Evolutionary conservation across 2,113 vertebrate species (phyloP), one percentile per base, ranked within the genome.

Genomic region (Plecotus auritus): DNA sequence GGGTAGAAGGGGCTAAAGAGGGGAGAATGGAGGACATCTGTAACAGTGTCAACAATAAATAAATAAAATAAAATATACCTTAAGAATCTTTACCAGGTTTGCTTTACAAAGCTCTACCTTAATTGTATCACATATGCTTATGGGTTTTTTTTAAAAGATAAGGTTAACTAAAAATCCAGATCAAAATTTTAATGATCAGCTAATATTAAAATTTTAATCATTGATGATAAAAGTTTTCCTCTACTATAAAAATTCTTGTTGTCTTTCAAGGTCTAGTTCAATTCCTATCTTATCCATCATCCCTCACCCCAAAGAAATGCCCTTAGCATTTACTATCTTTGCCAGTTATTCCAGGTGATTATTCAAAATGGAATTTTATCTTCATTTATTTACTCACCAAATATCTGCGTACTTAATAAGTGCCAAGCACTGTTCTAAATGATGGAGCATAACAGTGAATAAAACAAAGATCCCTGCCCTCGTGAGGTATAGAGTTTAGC

Each of bases 361-460:
- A 67, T 28, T 91, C 3, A 83, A 45, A n/a, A 86, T 16, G 35
- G 22, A 26, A 67, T 67, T 80, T 81, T 86, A 22, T 74, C 47
- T 85, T 94, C 56, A 95, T 83, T 91, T 93, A 88, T 74, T 84
- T 67, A 83, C 18, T 87, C 72, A 54, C 45, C 42, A 83, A 82
- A 47, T 59, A 94, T 32, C 0, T 66, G 18, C 54, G 26, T 17
- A 93, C 70, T 89, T 70, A 80, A 8, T 56, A 88, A 40, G n/a
- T 78, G 23, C 13, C 26, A 93, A 89, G 23, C n/a, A 89, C 12
- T 85, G 22, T 84, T 86, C 59, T 81, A 51, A 1, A 93, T n/a
- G 23, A 91, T 47, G 28, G 32, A 12, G 64, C 70, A 10, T 30
- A 84, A 26, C 9, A 91, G 14, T 86, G 42, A 88, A 76, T 78